phyloP scores from a whole-genome alignment of 2,113 vertebrate genomes.

The Ammodytes marinus region DNA sequence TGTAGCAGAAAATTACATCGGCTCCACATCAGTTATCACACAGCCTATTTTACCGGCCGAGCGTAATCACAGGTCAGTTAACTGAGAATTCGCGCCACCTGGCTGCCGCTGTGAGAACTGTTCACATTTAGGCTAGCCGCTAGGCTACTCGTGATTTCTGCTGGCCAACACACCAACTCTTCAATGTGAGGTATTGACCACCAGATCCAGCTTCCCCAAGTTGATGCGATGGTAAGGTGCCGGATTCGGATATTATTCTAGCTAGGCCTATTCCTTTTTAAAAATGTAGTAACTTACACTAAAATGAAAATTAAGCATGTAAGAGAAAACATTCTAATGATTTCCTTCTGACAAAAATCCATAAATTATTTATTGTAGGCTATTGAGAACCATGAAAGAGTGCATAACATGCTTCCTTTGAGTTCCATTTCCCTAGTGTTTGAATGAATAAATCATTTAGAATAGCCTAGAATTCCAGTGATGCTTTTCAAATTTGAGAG shows the following conservation, averaged over 20 bases:
- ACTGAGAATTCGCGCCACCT: conserved; percentile 1
- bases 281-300: too few species aligned
- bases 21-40: too few species aligned
- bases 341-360: not conserved
- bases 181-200: not conserved
- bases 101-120: conserved; percentile 57
- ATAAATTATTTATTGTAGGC: not conserved
- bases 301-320: not conserved
- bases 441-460: not conserved
- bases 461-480: not conserved
- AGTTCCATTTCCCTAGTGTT: not conserved
- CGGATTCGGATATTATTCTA: not conserved
- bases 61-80: conserved; percentile 73
- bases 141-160: not conserved
- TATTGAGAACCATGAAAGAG: not conserved
- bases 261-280: too few species aligned
- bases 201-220: not conserved
- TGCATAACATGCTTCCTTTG: not conserved
- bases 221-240: not conserved
- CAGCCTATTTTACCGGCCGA: conserved; percentile 71
- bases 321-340: too few species aligned
- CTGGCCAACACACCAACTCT: too few species aligned
- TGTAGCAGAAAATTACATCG: not conserved
- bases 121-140: not conserved
- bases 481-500: not conserved